Evolutionary conservation across 1,140 invertebrate species (phyloP).

Genomic region (Coptotermes formosanus): DNA sequence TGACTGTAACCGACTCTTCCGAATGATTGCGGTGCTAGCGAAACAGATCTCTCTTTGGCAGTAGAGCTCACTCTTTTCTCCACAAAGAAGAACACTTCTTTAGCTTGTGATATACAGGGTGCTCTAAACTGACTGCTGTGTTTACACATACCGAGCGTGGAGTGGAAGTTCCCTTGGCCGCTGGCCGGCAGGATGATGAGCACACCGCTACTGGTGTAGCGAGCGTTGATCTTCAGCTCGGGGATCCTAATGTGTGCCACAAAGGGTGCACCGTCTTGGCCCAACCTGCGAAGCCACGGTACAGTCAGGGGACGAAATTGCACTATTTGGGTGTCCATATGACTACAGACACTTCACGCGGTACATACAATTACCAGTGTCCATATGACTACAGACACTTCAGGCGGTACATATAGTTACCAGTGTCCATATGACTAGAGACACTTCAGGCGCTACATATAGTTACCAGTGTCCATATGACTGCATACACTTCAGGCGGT

Average conservation of each 20-base stretch:
- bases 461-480: too few species aligned
- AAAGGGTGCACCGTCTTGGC: slow-evolving; percentile 59
- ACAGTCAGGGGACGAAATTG: neutral
- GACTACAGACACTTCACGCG: too few species aligned
- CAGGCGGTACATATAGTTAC: neutral
- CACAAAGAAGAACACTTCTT: too few species aligned
- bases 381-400: too few species aligned
- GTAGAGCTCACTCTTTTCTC: too few species aligned
- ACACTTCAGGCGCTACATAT: too few species aligned
- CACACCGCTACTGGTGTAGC: slow-evolving; percentile 67
- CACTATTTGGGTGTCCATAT: too few species aligned
- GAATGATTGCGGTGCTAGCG: too few species aligned
- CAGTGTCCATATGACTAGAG: neutral
- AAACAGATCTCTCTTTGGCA: too few species aligned
- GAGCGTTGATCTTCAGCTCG: slow-evolving; percentile 62
- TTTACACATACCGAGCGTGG: slow-evolving; percentile 54
- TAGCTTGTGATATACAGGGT: neutral
- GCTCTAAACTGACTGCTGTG: neutral
- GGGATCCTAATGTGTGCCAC: slow-evolving; percentile 64
- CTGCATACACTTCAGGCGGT: too few species aligned
- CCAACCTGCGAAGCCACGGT: slow-evolving; percentile 43
- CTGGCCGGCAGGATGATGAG: slow-evolving; percentile 69
- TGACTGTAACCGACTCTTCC: too few species aligned
- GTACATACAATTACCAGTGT: too few species aligned
- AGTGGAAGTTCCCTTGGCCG: slow-evolving; percentile 69